Conservation (phyloP, 2,797 vertebrate genomes). For the Alca torda region DNA sequence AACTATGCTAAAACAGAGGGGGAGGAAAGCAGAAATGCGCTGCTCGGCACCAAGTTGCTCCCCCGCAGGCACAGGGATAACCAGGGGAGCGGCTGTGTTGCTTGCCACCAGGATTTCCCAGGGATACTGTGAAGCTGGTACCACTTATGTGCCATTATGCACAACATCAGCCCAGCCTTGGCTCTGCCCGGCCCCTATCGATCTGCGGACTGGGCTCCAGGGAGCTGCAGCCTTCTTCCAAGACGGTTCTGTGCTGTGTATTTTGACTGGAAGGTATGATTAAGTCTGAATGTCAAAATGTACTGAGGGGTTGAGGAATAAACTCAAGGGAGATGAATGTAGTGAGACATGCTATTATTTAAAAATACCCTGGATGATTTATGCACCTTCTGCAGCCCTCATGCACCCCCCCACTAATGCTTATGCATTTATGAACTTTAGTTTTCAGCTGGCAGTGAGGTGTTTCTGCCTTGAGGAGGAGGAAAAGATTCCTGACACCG, state of each 20-base stretch:
- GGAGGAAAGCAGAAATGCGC: not conserved
- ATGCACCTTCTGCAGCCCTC: not conserved
- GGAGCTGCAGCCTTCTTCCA: conserved; percentile 9
- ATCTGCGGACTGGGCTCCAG: not conserved
- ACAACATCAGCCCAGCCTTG: not conserved
- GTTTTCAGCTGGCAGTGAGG: not conserved
- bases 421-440: conserved; percentile 18
- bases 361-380: conserved; percentile 48
- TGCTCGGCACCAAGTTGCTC: not conserved
- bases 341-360: conserved; percentile 35
- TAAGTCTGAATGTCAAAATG: conserved; percentile 54
- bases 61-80: not conserved
- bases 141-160: not conserved
- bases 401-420: not conserved
- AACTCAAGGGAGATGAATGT: conserved; percentile 39
- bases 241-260: rapidly evolving
- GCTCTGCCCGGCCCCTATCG: not conserved
- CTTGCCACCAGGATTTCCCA: rapidly evolving
- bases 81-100: not conserved
- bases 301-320: conserved; percentile 34
- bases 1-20: not conserved
- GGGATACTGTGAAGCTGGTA: not conserved
- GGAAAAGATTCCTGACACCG: not conserved
- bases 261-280: conserved; percentile 30
- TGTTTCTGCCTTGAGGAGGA: conserved; percentile 9